Percentiles rank a stretch among this genome's conserved stretches.
phyloP scores from a whole-genome alignment of 1,140 invertebrate genomes.

The Drosophila pachea region DNA sequence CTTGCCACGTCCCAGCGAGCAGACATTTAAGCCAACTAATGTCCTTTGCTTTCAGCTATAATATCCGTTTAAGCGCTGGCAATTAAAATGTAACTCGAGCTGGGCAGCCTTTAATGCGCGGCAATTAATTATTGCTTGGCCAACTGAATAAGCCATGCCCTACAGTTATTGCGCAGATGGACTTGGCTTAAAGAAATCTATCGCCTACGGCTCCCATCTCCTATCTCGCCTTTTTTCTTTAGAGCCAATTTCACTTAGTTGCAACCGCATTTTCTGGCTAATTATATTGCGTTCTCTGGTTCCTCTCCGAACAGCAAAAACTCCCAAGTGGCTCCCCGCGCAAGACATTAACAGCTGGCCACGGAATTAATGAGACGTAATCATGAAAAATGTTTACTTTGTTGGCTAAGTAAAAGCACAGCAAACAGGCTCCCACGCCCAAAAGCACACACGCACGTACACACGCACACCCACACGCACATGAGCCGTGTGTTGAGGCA shows the following conservation, averaged over 20 bases:
- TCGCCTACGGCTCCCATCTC: too few relatives aligned
- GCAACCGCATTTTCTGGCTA: neutral
- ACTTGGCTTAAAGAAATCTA: too few relatives aligned
- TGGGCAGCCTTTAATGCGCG: neutral
- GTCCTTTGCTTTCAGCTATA: slow-evolving; percentile 10
- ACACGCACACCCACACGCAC: too few relatives aligned
- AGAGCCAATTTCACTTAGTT: neutral
- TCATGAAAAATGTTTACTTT: slow-evolving; percentile 59
- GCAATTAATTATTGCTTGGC: slow-evolving; percentile 5
- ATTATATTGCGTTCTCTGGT: neutral
- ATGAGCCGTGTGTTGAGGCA: too few relatives aligned
- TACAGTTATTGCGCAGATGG: too few relatives aligned
- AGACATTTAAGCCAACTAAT: slow-evolving; percentile 14
- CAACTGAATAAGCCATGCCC: too few relatives aligned
- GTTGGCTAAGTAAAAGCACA: slow-evolving; percentile 19
- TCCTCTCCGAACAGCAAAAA: neutral
- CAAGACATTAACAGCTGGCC: slow-evolving; percentile 47
- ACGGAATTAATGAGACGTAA: slow-evolving; percentile 60
- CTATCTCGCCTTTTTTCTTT: too few relatives aligned
- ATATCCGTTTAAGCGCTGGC: slow-evolving; percentile 26
- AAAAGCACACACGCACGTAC: slow-evolving; percentile 1
- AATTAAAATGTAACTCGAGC: slow-evolving; percentile 29
- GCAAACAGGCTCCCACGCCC: neutral
- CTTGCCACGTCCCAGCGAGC: neutral
- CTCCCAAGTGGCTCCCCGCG: slow-evolving; percentile 32